These are phyloP conservation scores for Deilephila elpenor DNA, from an alignment of 2,888 invertebrate species.

Conservation along the genomic window DNA sequence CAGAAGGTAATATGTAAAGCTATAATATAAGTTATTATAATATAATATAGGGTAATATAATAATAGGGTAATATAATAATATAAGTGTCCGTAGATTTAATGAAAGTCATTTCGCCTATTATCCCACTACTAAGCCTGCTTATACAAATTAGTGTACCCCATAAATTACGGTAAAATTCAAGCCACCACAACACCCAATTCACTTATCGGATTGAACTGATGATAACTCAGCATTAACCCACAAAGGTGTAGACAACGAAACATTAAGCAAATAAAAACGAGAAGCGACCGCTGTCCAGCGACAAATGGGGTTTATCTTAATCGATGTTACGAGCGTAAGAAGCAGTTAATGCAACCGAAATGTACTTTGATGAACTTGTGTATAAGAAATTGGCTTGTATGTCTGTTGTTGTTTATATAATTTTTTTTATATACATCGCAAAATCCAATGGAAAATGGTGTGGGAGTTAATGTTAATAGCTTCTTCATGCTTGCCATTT, in stretches of 20 bases:
- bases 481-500: too few relatives aligned
- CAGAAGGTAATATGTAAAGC: too few relatives aligned
- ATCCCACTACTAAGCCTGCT: too few relatives aligned
- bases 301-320: neutral
- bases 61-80: too few relatives aligned
- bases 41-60: too few relatives aligned
- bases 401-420: neutral
- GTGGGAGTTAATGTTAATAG: too few relatives aligned
- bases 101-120: too few relatives aligned
- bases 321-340: constrained; percentile 1
- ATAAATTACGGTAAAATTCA: neutral
- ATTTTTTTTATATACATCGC: neutral
- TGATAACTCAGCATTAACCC: neutral
- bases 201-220: constrained; percentile 2
- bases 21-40: too few relatives aligned
- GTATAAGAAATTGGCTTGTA: neutral
- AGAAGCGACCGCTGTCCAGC: neutral
- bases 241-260: neutral
- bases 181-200: neutral
- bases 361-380: neutral
- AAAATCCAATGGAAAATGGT: neutral
- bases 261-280: neutral
- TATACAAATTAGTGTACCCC: too few relatives aligned
- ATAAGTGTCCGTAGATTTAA: too few relatives aligned
- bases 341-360: constrained; percentile 2